phyloP scores from a whole-genome alignment of 2,797 vertebrate genomes.

The Pipistrellus pygmaeus region DNA sequence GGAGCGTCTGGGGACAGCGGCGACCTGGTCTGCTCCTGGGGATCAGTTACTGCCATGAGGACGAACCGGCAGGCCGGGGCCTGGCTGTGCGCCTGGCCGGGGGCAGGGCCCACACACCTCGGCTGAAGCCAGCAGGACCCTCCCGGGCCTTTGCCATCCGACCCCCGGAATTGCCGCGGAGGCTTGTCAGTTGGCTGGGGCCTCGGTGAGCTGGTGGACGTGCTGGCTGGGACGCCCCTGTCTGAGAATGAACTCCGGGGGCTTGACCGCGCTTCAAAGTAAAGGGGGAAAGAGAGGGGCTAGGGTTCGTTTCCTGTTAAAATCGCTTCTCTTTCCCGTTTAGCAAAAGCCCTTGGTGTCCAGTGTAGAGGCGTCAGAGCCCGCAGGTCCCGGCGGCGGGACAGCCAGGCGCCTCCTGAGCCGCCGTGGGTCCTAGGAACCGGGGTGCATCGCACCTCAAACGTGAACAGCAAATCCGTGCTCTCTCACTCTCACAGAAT shows the following conservation, averaged over 20 bases:
- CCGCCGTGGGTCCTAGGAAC: background rate
- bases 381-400: background rate
- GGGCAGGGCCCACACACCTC: background rate
- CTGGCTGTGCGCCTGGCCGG: background rate
- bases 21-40: background rate
- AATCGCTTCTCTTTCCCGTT: background rate
- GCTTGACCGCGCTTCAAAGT: constrained; percentile 3
- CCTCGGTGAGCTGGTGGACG: background rate
- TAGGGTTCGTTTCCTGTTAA: background rate
- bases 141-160: background rate
- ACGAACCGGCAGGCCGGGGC: background rate
- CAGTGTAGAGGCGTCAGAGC: background rate
- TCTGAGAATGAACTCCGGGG: constrained; percentile 33
- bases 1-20: background rate
- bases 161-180: constrained; percentile 8
- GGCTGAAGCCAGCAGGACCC: background rate
- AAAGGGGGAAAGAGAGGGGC: background rate
- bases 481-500: background rate
- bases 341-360: background rate
- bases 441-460: background rate
- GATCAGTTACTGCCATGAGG: background rate
- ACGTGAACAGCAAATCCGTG: fast-evolving
- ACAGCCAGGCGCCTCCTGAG: background rate
- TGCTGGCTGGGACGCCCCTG: constrained; percentile 19
- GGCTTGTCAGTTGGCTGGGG: background rate